phyloP scores from a whole-genome alignment of 2,113 vertebrate genomes.

The Nothocercus julius region DNA sequence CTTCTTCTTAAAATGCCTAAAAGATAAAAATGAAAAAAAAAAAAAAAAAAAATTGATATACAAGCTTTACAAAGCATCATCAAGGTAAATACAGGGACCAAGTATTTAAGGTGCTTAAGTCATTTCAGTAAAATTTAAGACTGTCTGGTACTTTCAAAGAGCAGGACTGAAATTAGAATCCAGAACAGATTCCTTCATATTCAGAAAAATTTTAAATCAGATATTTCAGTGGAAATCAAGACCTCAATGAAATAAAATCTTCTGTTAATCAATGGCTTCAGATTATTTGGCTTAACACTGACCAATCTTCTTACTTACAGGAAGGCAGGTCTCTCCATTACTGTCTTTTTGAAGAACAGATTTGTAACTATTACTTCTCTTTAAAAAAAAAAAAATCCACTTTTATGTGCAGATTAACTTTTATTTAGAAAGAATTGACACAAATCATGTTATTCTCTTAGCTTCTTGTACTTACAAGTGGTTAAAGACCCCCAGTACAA shows the following conservation, averaged over 20 bases:
- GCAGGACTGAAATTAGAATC: neutral
- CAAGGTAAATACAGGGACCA: neutral
- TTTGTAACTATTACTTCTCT: neutral
- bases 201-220: neutral
- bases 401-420: neutral
- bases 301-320: neutral
- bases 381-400: neutral
- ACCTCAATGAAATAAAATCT: neutral
- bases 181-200: neutral
- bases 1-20: conserved; percentile 89
- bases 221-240: neutral
- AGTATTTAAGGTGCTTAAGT: neutral
- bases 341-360: neutral
- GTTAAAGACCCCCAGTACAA: conserved; percentile 91
- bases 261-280: neutral
- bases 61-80: neutral
- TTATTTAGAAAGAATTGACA: neutral
- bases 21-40: neutral
- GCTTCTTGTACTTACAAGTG: conserved; percentile 86
- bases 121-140: neutral
- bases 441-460: neutral
- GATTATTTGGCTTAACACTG: neutral
- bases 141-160: neutral
- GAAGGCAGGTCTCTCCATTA: neutral
- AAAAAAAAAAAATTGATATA: neutral